Evolutionary conservation across 1,140 invertebrate genomes (phyloP).

Genomic region (Philaenus spumarius): DNA sequence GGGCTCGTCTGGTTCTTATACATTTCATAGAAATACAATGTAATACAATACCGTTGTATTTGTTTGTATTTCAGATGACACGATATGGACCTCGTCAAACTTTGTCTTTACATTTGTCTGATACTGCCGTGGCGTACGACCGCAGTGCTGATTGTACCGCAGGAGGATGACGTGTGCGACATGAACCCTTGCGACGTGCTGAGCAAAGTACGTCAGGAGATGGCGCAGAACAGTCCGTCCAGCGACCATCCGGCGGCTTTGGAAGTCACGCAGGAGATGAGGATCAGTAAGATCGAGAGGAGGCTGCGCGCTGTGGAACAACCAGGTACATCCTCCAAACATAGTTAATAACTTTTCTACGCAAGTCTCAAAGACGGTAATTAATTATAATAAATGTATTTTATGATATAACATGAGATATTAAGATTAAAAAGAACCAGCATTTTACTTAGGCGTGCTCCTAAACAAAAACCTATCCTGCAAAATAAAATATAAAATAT

Average conservation of each 20-base stretch:
- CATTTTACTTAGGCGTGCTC: background rate
- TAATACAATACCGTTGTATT: too few relatives aligned
- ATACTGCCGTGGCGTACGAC: background rate
- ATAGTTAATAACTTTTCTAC: conserved; percentile 25
- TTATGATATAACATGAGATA: background rate
- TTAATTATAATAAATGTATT: background rate
- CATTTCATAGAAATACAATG: too few relatives aligned
- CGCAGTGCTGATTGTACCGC: background rate
- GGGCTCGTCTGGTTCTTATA: too few relatives aligned
- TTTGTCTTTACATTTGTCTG: background rate
- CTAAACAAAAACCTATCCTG: too few relatives aligned
- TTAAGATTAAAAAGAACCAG: too few relatives aligned
- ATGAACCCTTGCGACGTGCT: conserved; percentile 25
- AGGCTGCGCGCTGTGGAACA: conserved; percentile 64
- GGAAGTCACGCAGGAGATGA: conserved; percentile 10
- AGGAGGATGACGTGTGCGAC: conserved; percentile 17
- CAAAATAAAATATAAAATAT: too few relatives aligned
- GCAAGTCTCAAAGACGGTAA: background rate
- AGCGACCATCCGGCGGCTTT: conserved; percentile 1
- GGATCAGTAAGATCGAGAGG: conserved; percentile 46
- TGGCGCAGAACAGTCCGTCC: conserved; percentile 6
- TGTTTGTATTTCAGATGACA: too few relatives aligned
- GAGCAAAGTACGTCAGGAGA: conserved; percentile 21
- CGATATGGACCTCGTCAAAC: too few relatives aligned
- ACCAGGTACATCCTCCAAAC: too few relatives aligned